Evolutionary conservation across 2,113 vertebrate species (phyloP).

Genomic region (Anoplopoma fimbria): DNA sequence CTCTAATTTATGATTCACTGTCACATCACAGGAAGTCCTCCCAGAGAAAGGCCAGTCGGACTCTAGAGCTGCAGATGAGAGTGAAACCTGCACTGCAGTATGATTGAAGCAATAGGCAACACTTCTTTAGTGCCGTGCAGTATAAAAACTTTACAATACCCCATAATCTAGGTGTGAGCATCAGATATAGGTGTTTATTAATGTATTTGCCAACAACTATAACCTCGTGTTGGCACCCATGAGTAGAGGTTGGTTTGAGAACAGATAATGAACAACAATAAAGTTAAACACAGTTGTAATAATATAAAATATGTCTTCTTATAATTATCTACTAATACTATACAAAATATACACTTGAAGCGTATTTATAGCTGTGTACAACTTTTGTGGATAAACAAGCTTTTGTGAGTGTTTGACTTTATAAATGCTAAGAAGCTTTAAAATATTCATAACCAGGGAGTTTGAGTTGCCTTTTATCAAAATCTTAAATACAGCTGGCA

Average conservation of each 20-base stretch:
- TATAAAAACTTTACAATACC: background rate
- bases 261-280: background rate
- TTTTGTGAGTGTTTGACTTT: background rate
- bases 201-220: background rate
- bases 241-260: background rate
- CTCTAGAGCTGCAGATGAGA: background rate
- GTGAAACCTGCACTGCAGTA: slow-evolving; percentile 22
- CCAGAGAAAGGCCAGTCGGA: slow-evolving; percentile 1
- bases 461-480: background rate
- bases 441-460: background rate
- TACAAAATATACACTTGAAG: background rate
- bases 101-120: background rate
- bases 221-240: background rate
- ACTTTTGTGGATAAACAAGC: background rate
- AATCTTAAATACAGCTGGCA: background rate
- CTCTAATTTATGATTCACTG: slow-evolving; percentile 22
- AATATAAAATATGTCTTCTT: background rate
- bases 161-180: background rate
- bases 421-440: background rate
- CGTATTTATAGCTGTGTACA: background rate
- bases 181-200: background rate
- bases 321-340: background rate
- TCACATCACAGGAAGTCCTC: slow-evolving; percentile 3
- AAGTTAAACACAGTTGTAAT: background rate
- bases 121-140: background rate